Evolutionary conservation across 1,140 invertebrate species (phyloP).

Genomic region (Halotydeus destructor): DNA sequence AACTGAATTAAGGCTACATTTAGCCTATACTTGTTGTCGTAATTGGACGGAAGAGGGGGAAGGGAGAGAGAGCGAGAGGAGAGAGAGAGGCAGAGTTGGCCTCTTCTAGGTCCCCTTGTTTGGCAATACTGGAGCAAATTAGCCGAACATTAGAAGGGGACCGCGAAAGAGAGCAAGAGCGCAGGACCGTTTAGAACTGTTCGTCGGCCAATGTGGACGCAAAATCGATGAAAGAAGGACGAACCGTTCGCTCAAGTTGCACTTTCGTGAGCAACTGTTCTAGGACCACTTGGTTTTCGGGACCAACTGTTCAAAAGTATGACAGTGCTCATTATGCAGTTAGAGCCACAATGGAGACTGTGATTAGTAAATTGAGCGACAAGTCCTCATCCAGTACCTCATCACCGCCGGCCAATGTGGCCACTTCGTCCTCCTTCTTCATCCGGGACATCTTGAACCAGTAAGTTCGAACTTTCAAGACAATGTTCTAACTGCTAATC

Average conservation of each 20-base stretch:
- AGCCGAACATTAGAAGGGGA: no score
- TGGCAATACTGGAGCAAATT: no score
- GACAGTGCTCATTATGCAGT: no score
- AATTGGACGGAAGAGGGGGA: neutral
- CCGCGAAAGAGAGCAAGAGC: no score
- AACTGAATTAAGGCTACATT: neutral
- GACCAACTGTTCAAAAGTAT: no score
- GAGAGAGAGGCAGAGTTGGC: neutral
- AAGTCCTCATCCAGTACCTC: neutral
- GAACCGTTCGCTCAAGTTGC: neutral
- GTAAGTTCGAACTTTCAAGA: neutral
- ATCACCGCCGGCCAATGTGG: neutral
- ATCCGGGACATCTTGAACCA: conserved; percentile 12
- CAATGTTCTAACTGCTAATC: neutral
- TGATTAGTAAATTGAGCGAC: conserved; percentile 2
- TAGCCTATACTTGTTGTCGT: neutral
- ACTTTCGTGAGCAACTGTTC: neutral
- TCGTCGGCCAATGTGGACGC: neutral
- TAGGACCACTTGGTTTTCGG: no score
- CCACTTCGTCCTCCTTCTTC: conserved; percentile 9
- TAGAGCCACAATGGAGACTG: no score
- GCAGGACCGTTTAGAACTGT: neutral
- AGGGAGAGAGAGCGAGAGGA: neutral
- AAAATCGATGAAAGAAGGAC: neutral
- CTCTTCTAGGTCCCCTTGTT: no score